phyloP scores from a whole-genome alignment of 2,113 vertebrate genomes.

The Ivindomyrus marchei region DNA sequence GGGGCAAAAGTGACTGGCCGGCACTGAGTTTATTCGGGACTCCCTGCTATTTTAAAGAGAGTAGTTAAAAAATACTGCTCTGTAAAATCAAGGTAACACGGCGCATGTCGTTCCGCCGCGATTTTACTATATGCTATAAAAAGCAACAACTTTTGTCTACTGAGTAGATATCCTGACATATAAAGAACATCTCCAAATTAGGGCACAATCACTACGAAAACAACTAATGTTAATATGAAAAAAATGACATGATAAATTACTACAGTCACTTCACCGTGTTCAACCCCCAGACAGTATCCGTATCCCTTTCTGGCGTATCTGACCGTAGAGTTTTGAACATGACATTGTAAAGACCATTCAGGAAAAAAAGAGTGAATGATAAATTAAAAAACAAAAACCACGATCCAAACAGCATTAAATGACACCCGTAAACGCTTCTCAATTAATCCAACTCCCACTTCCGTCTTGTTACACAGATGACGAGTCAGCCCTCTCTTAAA shows the following conservation, averaged over 20 bases:
- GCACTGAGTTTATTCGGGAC: not conserved
- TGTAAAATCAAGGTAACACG: not conserved
- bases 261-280: not conserved
- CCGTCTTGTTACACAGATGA: not conserved
- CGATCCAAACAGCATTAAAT: not conserved
- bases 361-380: not conserved
- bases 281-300: not conserved
- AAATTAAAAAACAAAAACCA: not conserved
- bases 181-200: not conserved
- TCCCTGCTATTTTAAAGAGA: slow-evolving; percentile 1
- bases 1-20: not conserved
- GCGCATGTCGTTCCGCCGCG: not conserved
- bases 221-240: not conserved
- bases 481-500: not conserved
- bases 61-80: slow-evolving; percentile 7
- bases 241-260: not conserved
- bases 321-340: not conserved
- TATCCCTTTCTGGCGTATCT: not conserved
- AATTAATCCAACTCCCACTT: not conserved
- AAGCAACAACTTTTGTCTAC: not conserved
- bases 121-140: not conserved
- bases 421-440: not conserved
- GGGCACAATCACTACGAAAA: not conserved
- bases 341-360: not conserved
- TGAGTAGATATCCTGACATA: not conserved